phyloP scores from a whole-genome alignment of 1,140 invertebrate species.

The Araneus ventricosus region DNA sequence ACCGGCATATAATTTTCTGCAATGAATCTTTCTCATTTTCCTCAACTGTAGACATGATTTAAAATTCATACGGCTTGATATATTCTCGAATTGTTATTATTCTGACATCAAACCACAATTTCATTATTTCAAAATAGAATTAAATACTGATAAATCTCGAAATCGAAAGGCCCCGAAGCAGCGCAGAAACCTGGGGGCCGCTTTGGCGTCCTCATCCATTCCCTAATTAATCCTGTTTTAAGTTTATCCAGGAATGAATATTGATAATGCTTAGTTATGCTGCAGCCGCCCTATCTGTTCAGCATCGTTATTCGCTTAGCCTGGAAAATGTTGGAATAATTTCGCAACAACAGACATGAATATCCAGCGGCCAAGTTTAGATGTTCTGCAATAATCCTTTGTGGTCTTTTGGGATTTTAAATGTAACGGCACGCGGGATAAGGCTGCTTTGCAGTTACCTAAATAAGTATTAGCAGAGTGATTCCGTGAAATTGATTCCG shows the following conservation, averaged over 20 bases:
- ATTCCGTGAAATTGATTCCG: neutral
- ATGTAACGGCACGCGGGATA: neutral
- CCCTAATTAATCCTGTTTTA: neutral
- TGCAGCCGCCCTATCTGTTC: neutral
- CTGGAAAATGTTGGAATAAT: neutral
- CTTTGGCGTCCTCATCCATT: neutral
- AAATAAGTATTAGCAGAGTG: conserved; percentile 4
- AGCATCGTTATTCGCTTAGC: neutral
- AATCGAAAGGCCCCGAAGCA: too few species aligned
- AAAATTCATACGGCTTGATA: too few species aligned
- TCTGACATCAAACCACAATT: neutral
- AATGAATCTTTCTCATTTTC: too few species aligned
- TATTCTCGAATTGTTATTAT: too few species aligned
- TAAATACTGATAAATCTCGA: neutral
- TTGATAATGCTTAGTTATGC: neutral
- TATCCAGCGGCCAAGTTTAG: neutral
- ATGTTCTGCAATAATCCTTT: neutral
- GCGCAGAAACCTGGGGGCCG: neutral
- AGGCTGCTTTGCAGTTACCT: neutral
- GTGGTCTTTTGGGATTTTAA: conserved; percentile 27
- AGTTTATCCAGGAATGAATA: conserved; percentile 14
- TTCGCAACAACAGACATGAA: conserved; percentile 4
- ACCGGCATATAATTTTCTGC: too few species aligned
- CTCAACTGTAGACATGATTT: too few species aligned
- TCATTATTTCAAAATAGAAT: neutral